Evolutionary conservation across 2,797 vertebrate species (phyloP).

Genomic region (Sphenopsis melanotis): DNA sequence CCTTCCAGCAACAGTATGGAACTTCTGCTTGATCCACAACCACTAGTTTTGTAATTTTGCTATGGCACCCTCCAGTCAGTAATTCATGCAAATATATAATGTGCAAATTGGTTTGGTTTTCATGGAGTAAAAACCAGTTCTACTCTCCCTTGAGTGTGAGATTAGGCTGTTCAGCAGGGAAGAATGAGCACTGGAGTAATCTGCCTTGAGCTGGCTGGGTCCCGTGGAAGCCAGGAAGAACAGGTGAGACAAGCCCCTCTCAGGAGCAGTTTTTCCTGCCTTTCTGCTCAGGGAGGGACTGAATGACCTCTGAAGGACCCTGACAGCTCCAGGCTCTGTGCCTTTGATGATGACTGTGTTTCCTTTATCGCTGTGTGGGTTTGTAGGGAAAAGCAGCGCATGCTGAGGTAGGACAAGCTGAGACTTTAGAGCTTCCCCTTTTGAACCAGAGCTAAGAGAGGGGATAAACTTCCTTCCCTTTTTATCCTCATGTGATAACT

Average conservation of each 20-base stretch:
- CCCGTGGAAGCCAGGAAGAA: neutral
- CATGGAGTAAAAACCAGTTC: neutral
- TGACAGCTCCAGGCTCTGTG: neutral
- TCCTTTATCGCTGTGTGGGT: neutral
- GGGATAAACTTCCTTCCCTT: neutral
- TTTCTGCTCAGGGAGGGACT: neutral
- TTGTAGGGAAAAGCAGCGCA: neutral
- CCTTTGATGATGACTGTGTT: neutral
- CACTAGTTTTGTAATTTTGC: neutral
- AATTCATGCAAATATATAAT: neutral
- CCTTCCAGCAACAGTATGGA: neutral
- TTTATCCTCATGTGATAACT: neutral
- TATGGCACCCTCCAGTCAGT: neutral
- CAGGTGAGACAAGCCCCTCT: neutral
- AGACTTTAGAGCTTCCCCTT: neutral
- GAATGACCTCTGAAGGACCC: neutral
- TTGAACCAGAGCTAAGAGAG: neutral
- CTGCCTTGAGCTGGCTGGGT: fast-evolving
- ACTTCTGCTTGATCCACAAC: neutral
- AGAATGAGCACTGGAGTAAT: neutral
- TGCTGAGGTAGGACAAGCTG: neutral
- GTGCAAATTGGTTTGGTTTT: neutral
- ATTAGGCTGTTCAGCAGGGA: neutral
- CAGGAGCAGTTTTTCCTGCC: neutral
- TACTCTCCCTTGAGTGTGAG: neutral